These are phyloP conservation scores for Delphinapterus leucas DNA, from an alignment of 2,113 vertebrate genomes.

Conservation along the genomic window DNA sequence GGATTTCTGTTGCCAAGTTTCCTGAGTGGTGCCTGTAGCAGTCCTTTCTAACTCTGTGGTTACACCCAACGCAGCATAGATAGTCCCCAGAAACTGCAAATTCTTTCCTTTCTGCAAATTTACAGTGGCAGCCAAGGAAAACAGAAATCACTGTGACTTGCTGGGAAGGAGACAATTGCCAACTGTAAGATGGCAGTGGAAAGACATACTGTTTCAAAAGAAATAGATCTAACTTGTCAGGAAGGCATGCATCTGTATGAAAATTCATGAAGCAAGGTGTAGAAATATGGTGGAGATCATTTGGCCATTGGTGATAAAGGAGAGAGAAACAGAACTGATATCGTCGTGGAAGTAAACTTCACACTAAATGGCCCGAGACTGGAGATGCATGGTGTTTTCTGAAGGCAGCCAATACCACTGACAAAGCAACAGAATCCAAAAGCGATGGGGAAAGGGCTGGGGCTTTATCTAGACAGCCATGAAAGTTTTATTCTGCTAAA, in stretches of 20 bases:
- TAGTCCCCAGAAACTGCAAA: conserved; percentile 44
- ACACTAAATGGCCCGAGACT: not conserved
- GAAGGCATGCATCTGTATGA: conserved; percentile 27
- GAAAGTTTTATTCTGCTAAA: conserved; percentile 43
- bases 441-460: not conserved
- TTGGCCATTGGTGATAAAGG: not conserved
- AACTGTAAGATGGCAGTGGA: conserved; percentile 41
- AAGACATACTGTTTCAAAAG: conserved; percentile 21
- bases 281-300: not conserved
- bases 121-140: conserved; percentile 57
- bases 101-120: conserved; percentile 61
- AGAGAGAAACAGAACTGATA: not conserved
- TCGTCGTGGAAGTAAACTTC: not conserved
- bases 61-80: conserved; percentile 48
- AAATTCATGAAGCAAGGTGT: not conserved
- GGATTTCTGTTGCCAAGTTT: conserved; percentile 63
- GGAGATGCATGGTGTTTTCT: not conserved
- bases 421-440: not conserved
- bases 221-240: conserved; percentile 33
- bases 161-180: conserved; percentile 13
- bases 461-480: not conserved
- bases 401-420: not conserved
- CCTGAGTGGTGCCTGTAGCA: not conserved
- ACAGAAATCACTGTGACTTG: conserved; percentile 46
- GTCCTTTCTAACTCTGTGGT: conserved; percentile 20